phyloP scores from a whole-genome alignment of 2,113 vertebrate genomes.

The Neolamprologus sp. region DNA sequence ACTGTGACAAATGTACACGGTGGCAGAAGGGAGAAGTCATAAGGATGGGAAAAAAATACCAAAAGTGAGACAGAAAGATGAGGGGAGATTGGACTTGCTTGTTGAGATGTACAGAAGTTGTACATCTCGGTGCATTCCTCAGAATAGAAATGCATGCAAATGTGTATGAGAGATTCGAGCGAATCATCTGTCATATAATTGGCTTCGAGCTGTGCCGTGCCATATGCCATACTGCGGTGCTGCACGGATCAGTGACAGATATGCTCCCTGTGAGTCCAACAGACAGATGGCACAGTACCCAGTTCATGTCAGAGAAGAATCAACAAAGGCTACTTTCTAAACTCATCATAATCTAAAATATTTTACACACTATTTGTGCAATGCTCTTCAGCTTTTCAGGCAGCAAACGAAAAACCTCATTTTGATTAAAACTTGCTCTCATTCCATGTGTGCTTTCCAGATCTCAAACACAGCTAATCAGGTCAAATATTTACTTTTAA shows the following conservation, averaged over 20 bases:
- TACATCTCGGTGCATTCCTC: conserved; percentile 8
- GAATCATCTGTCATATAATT: not conserved
- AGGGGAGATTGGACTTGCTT: not conserved
- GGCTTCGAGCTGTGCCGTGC: conserved; percentile 10
- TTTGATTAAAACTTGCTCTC: conserved; percentile 9
- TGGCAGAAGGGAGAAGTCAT: not conserved
- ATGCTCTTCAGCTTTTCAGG: not conserved
- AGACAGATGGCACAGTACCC: not conserved
- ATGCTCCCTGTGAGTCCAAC: conserved; percentile 21
- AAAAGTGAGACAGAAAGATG: not conserved
- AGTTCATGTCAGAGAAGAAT: not conserved
- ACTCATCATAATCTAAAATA: not conserved
- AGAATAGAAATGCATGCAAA: not conserved
- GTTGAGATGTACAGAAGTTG: not conserved
- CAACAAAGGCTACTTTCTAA: not conserved
- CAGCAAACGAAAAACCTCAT: not conserved
- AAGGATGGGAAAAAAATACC: not conserved
- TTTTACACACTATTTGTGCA: not conserved
- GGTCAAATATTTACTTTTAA: conserved; percentile 32
- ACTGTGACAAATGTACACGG: not conserved
- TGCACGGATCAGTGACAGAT: conserved; percentile 3
- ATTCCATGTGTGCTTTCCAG: not conserved
- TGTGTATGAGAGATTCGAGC: not conserved
- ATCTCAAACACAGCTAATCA: not conserved
- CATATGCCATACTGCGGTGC: not conserved